Conservation (phyloP, 2,888 invertebrate species). For the Drosophila recens region DNA sequence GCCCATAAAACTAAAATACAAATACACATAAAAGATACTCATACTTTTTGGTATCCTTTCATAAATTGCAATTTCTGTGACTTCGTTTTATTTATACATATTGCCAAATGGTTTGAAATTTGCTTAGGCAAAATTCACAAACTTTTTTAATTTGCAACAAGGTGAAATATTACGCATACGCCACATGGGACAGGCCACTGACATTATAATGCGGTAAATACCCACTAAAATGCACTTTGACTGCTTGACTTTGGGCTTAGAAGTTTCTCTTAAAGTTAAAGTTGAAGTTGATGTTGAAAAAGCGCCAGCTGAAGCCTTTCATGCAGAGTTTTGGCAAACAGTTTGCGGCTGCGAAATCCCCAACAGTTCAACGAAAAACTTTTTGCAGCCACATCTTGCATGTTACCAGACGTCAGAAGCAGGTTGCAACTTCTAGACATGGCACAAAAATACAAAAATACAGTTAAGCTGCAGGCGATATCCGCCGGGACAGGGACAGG, state of each 20-base stretch:
- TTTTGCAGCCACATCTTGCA: conserved; percentile 49
- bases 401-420: conserved; percentile 8
- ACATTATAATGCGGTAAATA: conserved; percentile 57
- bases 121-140: conserved; percentile 33
- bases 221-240: conserved; percentile 72
- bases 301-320: conserved; percentile 29
- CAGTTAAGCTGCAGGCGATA: conserved; percentile 2
- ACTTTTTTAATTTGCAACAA: conserved; percentile 53
- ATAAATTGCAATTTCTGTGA: conserved; percentile 53
- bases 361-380: conserved; percentile 66
- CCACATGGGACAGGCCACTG: conserved; percentile 26
- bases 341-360: conserved; percentile 61
- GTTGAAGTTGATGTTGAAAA: conserved; percentile 22
- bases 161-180: conserved; percentile 68
- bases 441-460: conserved; percentile 33
- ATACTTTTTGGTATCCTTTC: conserved; percentile 13
- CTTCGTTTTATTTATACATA: not conserved
- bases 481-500: conserved; percentile 7
- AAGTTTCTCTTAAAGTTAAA: conserved; percentile 33
- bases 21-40: conserved; percentile 11
- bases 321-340: conserved; percentile 67
- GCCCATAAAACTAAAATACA: conserved; percentile 57
- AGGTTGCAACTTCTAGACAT: conserved; percentile 17
- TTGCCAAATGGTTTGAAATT: conserved; percentile 23
- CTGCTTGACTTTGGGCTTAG: conserved; percentile 73